Percentiles rank a stretch among this genome's conserved stretches.
Evolutionary conservation across 2,888 invertebrate species (phyloP).

Genomic region (Drosophila kanekoi): DNA sequence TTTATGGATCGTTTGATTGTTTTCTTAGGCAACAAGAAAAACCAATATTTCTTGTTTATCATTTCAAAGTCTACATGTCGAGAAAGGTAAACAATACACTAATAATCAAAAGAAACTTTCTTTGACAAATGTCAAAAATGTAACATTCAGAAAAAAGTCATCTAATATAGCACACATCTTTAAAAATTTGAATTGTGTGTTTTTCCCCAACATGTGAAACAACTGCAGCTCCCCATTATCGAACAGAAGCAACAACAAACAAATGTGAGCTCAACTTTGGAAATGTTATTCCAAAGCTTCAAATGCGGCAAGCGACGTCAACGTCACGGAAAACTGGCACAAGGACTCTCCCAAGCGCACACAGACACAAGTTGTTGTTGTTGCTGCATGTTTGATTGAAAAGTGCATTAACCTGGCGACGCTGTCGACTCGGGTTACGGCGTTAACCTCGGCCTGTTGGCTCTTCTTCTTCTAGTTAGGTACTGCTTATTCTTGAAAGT

Average conservation of each 20-base stretch:
- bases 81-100: too few relatives aligned
- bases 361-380: conserved; percentile 22
- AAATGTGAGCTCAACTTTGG: conserved; percentile 40
- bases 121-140: too few relatives aligned
- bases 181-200: too few relatives aligned
- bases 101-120: too few relatives aligned
- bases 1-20: too few relatives aligned
- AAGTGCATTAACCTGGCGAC: conserved; percentile 73
- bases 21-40: too few relatives aligned
- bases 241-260: conserved; percentile 11
- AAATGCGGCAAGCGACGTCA: conserved; percentile 12
- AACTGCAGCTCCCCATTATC: background rate
- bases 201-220: background rate
- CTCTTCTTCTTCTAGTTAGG: conserved; percentile 22
- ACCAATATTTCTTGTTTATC: too few relatives aligned
- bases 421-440: conserved; percentile 67
- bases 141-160: too few relatives aligned
- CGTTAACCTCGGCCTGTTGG: conserved; percentile 40
- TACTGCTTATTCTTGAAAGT: conserved; percentile 45
- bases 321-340: conserved; percentile 64
- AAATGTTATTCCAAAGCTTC: conserved; percentile 36
- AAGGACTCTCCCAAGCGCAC: conserved; percentile 69
- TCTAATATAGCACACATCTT: too few relatives aligned
- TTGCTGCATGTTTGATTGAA: conserved; percentile 51
- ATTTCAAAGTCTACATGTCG: too few relatives aligned